These are phyloP conservation scores for Thunnus maccoyii DNA, from an alignment of 2,113 vertebrate genomes.

Conservation along the genomic window DNA sequence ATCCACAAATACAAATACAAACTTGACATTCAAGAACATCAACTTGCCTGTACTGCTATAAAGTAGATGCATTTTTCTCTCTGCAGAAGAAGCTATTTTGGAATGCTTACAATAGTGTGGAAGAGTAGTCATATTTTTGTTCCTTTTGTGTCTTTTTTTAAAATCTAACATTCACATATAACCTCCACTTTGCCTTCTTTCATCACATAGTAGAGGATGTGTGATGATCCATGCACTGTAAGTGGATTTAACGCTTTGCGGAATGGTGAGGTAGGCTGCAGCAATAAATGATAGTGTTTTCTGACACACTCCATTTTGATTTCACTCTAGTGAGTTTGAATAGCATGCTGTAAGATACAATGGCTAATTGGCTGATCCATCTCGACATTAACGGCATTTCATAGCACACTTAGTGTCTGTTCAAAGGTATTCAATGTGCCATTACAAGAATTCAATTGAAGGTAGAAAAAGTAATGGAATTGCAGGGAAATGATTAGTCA, in stretches of 20 bases:
- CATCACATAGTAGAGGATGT: conserved; percentile 17
- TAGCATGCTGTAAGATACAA: conserved; percentile 63
- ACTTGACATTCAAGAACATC: no score
- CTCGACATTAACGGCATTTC: conserved; percentile 73
- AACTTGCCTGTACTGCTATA: background rate
- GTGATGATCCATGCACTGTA: conserved; percentile 48
- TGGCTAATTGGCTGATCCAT: conserved; percentile 75
- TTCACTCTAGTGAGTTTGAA: conserved; percentile 69
- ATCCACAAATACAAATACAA: no score
- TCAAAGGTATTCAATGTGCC: conserved; percentile 67
- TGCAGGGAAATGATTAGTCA: conserved; percentile 57
- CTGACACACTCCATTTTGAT: conserved; percentile 71
- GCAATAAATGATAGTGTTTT: conserved; percentile 66
- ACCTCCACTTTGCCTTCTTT: conserved; percentile 21
- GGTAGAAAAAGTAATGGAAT: conserved; percentile 55
- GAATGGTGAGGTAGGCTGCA: conserved; percentile 60
- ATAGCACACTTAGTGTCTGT: conserved; percentile 70
- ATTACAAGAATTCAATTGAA: conserved; percentile 70
- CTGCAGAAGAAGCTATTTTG: background rate
- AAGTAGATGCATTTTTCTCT: background rate
- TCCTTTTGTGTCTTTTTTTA: conserved; percentile 2
- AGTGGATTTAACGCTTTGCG: conserved; percentile 51
- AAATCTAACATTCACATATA: conserved; percentile 15
- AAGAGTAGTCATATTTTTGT: background rate
- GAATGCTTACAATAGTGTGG: background rate